phyloP scores from a whole-genome alignment of 2,113 vertebrate genomes.

The Odocoileus virginianus region DNA sequence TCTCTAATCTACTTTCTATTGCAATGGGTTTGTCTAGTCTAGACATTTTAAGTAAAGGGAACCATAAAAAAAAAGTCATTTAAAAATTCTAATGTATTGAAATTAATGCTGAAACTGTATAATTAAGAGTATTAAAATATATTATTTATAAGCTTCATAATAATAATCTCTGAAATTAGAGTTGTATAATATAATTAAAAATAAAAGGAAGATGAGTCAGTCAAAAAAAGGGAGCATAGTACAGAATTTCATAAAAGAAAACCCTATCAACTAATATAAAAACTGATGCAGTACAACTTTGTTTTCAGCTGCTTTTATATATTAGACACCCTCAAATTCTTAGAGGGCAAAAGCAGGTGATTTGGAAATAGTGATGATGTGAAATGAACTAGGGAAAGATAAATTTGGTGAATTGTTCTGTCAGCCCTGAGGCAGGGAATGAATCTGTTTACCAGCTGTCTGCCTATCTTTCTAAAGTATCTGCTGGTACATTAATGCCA shows the following conservation, averaged over 20 bases:
- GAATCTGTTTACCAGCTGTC: constrained; percentile 49
- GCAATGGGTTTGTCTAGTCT: neutral
- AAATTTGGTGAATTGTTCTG: constrained; percentile 23
- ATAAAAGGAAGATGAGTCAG: constrained; percentile 4
- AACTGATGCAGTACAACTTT: neutral
- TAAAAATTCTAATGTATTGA: neutral
- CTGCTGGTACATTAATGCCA: constrained; percentile 8
- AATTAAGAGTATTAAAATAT: constrained; percentile 9
- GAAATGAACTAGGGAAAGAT: constrained; percentile 40
- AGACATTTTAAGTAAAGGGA: neutral
- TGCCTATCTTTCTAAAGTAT: constrained; percentile 31
- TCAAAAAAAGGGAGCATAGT: neutral
- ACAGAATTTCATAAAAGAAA: constrained; percentile 5
- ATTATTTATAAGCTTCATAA: neutral
- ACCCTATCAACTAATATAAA: neutral
- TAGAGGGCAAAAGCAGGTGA: neutral
- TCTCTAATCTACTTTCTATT: neutral
- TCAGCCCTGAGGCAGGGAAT: constrained; percentile 24
- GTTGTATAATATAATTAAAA: neutral
- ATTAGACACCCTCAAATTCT: neutral
- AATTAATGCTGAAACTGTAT: neutral
- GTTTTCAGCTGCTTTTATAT: neutral
- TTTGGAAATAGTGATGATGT: constrained; percentile 25
- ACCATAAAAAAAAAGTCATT: neutral
- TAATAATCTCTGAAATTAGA: neutral